Conservation (phyloP, 2,797 vertebrate species). For the Trematomus bernacchii region DNA sequence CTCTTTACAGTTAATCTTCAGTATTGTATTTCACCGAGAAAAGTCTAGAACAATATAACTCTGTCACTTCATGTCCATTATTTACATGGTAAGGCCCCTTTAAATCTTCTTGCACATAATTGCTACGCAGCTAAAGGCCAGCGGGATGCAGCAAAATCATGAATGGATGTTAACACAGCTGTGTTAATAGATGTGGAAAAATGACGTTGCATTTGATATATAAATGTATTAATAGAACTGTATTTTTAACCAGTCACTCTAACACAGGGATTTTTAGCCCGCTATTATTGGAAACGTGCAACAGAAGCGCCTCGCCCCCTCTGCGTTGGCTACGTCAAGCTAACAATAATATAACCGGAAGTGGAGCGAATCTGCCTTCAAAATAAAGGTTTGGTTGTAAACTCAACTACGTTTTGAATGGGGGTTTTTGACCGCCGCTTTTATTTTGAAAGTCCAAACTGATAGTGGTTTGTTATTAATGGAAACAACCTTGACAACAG, state of each 20-base stretch:
- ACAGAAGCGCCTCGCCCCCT: constrained; percentile 65
- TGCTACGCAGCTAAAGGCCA: constrained; percentile 66
- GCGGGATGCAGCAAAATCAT: constrained; percentile 60
- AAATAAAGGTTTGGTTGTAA: constrained; percentile 47
- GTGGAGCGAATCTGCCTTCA: accelerated
- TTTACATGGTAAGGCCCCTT: constrained; percentile 64
- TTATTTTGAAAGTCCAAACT: constrained; percentile 56
- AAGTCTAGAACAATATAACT: constrained; percentile 4
- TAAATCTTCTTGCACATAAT: constrained; percentile 54
- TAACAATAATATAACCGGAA: constrained; percentile 25
- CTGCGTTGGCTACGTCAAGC: constrained; percentile 19
- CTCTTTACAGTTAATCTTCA: not conserved
- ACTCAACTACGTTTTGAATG: accelerated
- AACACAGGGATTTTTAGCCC: not conserved
- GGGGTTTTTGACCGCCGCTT: accelerated
- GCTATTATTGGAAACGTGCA: constrained; percentile 41
- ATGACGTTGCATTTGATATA: not conserved
- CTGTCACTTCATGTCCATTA: constrained; percentile 40
- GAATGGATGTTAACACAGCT: constrained; percentile 18
- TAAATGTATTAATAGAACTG: constrained; percentile 1
- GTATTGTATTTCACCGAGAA: not conserved
- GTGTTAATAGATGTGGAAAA: not conserved
- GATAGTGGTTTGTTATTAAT: not conserved
- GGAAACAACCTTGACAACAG: constrained; percentile 18
- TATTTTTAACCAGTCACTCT: constrained; percentile 1